Percentiles rank a stretch among this genome's conserved stretches.
phyloP scores from a whole-genome alignment of 2,888 invertebrate genomes.

The Drosophila borborema region DNA sequence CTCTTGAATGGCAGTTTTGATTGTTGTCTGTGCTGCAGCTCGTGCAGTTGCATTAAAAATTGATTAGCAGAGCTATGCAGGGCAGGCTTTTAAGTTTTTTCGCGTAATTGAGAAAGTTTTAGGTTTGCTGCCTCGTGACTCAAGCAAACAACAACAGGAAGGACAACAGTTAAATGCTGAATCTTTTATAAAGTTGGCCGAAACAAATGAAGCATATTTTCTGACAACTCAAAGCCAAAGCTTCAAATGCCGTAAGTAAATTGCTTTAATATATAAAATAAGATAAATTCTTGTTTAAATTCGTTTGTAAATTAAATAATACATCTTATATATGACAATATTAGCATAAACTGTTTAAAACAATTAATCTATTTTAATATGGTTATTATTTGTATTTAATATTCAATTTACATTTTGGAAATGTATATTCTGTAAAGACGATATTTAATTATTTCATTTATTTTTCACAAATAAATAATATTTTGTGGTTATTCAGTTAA shows the following conservation, averaged over 20 bases:
- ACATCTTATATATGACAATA: not conserved
- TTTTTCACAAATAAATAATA: not conserved
- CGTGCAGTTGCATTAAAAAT: constrained; percentile 51
- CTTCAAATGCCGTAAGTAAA: not conserved
- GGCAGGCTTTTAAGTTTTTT: constrained; percentile 25
- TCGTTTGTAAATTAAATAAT: not conserved
- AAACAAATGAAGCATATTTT: constrained; percentile 9
- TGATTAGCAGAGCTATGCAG: constrained; percentile 46
- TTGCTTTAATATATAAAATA: not conserved
- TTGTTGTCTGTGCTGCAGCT: constrained; percentile 39
- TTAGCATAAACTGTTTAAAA: not conserved
- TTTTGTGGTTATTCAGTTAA: not conserved
- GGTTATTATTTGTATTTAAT: not conserved
- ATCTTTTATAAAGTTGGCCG: constrained; percentile 8
- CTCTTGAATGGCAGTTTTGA: constrained; percentile 23
- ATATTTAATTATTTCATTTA: too few species aligned
- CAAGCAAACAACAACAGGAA: constrained; percentile 2
- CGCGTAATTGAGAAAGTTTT: constrained; percentile 50
- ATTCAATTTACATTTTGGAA: too few species aligned
- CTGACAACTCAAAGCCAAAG: not conserved
- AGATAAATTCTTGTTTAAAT: not conserved
- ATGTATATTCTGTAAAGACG: too few species aligned
- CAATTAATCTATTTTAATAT: not conserved
- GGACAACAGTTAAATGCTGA: not conserved
- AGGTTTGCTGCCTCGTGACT: constrained; percentile 5